phyloP scores from a whole-genome alignment of 64 coral and sea anemone species.

The Stichodactyla helianthus region DNA sequence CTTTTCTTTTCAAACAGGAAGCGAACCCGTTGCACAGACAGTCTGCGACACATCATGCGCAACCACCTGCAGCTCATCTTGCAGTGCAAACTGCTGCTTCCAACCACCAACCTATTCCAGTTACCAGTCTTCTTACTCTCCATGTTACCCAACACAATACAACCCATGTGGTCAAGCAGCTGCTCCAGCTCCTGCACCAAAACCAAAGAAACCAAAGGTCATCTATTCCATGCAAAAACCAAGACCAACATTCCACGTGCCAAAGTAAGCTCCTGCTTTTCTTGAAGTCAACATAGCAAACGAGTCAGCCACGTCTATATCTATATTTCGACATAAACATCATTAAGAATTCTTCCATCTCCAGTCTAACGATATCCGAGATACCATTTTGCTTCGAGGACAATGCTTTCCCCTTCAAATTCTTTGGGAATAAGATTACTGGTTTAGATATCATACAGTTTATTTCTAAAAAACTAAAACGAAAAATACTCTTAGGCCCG shows the following conservation, averaged over 20 bases:
- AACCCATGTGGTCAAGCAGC: conserved; percentile 36
- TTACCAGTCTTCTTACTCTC: conserved; percentile 15
- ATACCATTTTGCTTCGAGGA: neutral
- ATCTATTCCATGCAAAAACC: neutral
- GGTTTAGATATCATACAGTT: no score
- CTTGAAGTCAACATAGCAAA: no score
- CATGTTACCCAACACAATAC: conserved; percentile 25
- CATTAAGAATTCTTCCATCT: no score
- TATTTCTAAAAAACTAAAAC: no score
- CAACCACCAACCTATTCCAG: conserved; percentile 1
- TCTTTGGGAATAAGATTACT: no score
- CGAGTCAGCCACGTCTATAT: no score
- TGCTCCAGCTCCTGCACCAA: conserved; percentile 24
- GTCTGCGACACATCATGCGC: conserved; percentile 36
- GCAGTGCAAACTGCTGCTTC: conserved; percentile 50
- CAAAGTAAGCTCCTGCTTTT: conserved; percentile 14
- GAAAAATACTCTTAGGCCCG: no score
- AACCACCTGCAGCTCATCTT: conserved; percentile 31
- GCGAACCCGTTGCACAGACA: neutral
- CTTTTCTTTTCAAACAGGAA: neutral
- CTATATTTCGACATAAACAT: neutral
- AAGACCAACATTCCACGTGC: conserved; percentile 18
- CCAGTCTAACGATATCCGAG: neutral
- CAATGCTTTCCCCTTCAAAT: neutral
- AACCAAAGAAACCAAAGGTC: conserved; percentile 16